phyloP scores from a whole-genome alignment of 2,113 vertebrate genomes.

The Gavialis gangeticus region DNA sequence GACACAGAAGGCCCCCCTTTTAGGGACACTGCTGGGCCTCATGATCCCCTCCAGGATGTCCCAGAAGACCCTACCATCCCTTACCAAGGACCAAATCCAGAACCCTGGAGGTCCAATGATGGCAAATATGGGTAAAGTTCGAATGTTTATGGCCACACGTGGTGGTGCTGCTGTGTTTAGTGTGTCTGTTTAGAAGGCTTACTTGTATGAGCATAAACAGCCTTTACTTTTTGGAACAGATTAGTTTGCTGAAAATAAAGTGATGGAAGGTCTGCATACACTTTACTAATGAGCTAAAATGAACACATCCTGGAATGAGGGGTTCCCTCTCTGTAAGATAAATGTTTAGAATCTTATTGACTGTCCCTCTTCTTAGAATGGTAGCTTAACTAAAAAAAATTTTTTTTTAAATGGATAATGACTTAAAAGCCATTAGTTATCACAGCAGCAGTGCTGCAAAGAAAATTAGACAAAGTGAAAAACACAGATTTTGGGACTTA shows the following conservation, averaged over 20 bases:
- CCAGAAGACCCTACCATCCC: neutral
- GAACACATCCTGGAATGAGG: neutral
- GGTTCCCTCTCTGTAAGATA: neutral
- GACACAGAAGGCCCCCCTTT: neutral
- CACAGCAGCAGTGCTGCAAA: neutral
- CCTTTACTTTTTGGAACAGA: neutral
- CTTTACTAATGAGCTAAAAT: slow-evolving; percentile 10
- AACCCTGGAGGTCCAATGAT: neutral
- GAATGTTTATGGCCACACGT: neutral
- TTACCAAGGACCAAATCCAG: neutral
- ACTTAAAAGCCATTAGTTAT: neutral
- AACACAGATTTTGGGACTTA: neutral
- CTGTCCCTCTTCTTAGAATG: neutral
- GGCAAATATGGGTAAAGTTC: neutral
- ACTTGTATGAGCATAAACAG: neutral
- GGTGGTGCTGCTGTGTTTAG: neutral
- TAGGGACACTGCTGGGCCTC: neutral
- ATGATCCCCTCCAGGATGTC: neutral
- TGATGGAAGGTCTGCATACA: neutral
- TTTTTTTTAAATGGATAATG: neutral
- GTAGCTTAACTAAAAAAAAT: slow-evolving; percentile 22
- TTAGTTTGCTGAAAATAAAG: neutral
- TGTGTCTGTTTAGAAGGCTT: neutral
- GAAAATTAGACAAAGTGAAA: neutral
- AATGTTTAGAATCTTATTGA: slow-evolving; percentile 39